Conservation (phyloP, 2,888 invertebrate species). For the Chelonus formosanus region DNA sequence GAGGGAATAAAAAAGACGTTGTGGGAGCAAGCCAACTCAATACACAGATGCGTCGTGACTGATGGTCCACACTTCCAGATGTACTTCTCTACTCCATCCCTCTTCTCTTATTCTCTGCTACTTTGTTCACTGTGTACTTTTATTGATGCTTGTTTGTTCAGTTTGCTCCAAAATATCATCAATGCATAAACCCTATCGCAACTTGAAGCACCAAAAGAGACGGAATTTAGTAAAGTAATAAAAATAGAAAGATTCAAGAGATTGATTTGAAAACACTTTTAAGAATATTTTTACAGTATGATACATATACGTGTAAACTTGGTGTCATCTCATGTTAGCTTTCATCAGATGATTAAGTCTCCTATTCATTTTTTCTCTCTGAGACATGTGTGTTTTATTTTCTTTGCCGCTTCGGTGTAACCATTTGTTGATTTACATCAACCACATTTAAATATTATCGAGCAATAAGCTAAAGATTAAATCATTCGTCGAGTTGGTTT, state of each 20-base stretch:
- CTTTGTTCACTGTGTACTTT: conserved; percentile 53
- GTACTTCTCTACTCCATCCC: conserved; percentile 44
- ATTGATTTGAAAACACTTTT: conserved; percentile 29
- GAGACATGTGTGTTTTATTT: neutral
- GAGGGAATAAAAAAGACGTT: conserved; percentile 41
- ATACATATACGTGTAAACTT: conserved; percentile 31
- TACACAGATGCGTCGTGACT: conserved; percentile 64
- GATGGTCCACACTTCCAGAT: conserved; percentile 65
- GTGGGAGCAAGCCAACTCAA: conserved; percentile 38
- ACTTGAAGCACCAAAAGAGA: too few relatives aligned
- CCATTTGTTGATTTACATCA: conserved; percentile 15
- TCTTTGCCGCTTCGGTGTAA: conserved; percentile 2
- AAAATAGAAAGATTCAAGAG: conserved; percentile 19
- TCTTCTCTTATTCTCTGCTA: conserved; percentile 32
- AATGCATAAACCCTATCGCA: too few relatives aligned
- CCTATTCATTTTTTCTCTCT: conserved; percentile 7
- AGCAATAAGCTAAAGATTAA: conserved; percentile 13
- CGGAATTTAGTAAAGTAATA: conserved; percentile 5
- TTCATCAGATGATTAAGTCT: conserved; percentile 33
- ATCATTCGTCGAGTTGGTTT: conserved; percentile 32
- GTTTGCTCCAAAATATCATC: conserved; percentile 35
- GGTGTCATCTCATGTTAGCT: conserved; percentile 35
- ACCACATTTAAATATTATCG: conserved; percentile 14
- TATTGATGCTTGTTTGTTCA: conserved; percentile 65
- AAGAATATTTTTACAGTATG: conserved; percentile 29